A percentile compares a stretch with the other conserved stretches of the same genome.
Conservation (phyloP, 2,113 vertebrate genomes). For the Cryptotis parvus region DNA sequence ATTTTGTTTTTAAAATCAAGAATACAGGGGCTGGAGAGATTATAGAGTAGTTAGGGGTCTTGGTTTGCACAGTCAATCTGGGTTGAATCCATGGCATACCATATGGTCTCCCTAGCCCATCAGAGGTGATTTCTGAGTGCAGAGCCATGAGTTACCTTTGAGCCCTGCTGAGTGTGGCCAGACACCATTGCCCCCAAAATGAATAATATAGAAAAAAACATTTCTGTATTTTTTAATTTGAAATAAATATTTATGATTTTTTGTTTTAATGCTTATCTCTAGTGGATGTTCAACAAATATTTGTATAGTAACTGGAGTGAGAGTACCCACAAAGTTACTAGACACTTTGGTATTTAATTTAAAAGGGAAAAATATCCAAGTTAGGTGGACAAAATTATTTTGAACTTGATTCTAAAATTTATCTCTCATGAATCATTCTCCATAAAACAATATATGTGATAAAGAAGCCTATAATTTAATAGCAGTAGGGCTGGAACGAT, state of each 20-base stretch:
- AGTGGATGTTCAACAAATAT: conserved; percentile 8
- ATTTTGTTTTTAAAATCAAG: conserved; percentile 13
- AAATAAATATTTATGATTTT: conserved; percentile 16
- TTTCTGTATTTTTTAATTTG: conserved; percentile 6
- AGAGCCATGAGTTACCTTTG: too few relatives aligned
- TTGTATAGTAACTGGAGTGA: background rate
- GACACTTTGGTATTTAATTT: background rate
- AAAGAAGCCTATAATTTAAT: background rate
- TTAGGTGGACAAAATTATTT: conserved; percentile 18
- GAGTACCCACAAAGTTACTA: background rate
- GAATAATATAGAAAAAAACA: too few relatives aligned
- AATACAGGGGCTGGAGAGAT: background rate
- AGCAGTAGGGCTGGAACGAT: too few relatives aligned
- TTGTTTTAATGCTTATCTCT: conserved; percentile 14
- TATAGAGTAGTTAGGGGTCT: too few relatives aligned
- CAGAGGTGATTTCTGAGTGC: too few relatives aligned
- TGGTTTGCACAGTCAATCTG: too few relatives aligned
- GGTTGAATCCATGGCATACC: too few relatives aligned
- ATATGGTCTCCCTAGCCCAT: too few relatives aligned
- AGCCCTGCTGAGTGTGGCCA: too few relatives aligned
- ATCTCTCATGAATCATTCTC: background rate
- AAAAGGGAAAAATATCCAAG: background rate
- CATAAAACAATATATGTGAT: background rate
- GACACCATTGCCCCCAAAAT: background rate
- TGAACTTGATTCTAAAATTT: conserved; percentile 36